phyloP scores from a whole-genome alignment of 2,888 invertebrate genomes.

The Agonopterix heracliana region DNA sequence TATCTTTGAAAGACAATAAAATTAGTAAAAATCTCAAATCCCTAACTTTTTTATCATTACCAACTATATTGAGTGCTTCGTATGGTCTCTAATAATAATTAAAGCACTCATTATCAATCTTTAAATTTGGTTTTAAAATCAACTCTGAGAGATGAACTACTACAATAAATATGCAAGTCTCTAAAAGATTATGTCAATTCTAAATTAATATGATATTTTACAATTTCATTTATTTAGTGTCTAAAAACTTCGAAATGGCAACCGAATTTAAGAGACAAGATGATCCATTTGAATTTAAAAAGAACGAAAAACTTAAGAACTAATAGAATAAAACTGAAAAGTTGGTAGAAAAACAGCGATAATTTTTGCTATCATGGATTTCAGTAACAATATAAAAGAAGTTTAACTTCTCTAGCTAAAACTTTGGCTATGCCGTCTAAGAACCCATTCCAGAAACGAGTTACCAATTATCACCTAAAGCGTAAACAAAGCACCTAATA shows the following conservation, averaged over 20 bases:
- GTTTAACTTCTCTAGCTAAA: conserved; percentile 63
- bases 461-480: conserved; percentile 50
- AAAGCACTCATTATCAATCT: conserved; percentile 68
- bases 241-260: conserved; percentile 43
- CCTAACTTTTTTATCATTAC: conserved; percentile 60
- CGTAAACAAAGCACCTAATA: conserved; percentile 66
- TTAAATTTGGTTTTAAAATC: conserved; percentile 62
- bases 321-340: neutral
- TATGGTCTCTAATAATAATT: conserved; percentile 61
- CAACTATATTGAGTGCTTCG: conserved; percentile 62
- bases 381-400: conserved; percentile 29
- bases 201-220: conserved; percentile 57
- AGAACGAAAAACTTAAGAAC: conserved; percentile 7
- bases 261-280: conserved; percentile 26
- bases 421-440: conserved; percentile 73
- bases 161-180: conserved; percentile 60
- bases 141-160: conserved; percentile 49
- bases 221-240: conserved; percentile 30
- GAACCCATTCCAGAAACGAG: conserved; percentile 45
- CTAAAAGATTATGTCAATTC: conserved; percentile 62
- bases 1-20: conserved; percentile 50
- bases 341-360: neutral
- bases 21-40: conserved; percentile 69
- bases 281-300: no score
- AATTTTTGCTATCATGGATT: neutral